A percentile compares a stretch with the other conserved stretches of the same genome.
Conservation (phyloP, 2,113 vertebrate genomes). For the Peromyscus polionotus region DNA sequence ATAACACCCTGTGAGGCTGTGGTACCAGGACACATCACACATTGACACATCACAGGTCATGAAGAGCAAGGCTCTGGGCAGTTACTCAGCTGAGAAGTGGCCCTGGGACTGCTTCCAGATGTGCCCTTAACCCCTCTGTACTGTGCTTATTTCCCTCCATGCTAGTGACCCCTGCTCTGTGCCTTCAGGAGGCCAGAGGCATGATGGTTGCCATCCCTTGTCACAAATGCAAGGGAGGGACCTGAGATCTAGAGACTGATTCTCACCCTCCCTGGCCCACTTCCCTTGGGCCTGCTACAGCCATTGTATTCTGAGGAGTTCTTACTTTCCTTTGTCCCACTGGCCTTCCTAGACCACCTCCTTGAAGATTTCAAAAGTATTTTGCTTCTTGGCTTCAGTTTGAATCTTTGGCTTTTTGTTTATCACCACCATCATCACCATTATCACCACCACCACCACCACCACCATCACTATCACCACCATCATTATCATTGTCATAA, state of each 20-base stretch:
- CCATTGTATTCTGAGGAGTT: neutral
- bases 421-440: neutral
- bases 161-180: neutral
- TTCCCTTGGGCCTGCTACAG: neutral
- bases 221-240: neutral
- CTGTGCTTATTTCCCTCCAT: neutral
- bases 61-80: neutral
- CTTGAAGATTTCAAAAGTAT: conserved; percentile 25
- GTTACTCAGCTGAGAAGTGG: neutral
- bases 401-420: conserved; percentile 66
- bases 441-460: neutral
- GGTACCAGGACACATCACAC: too few relatives aligned
- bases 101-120: neutral
- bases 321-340: conserved; percentile 23
- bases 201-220: neutral
- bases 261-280: neutral
- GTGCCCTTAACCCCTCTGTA: neutral
- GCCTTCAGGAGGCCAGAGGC: neutral
- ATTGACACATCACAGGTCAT: neutral
- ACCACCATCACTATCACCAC: neutral
- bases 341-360: neutral
- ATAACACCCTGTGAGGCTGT: rapidly evolving
- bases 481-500: too few relatives aligned
- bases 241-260: neutral
- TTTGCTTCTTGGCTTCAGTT: conserved; percentile 60